Evolutionary conservation across 2,113 vertebrate species (phyloP).

Genomic region (Synodontis membranacea): DNA sequence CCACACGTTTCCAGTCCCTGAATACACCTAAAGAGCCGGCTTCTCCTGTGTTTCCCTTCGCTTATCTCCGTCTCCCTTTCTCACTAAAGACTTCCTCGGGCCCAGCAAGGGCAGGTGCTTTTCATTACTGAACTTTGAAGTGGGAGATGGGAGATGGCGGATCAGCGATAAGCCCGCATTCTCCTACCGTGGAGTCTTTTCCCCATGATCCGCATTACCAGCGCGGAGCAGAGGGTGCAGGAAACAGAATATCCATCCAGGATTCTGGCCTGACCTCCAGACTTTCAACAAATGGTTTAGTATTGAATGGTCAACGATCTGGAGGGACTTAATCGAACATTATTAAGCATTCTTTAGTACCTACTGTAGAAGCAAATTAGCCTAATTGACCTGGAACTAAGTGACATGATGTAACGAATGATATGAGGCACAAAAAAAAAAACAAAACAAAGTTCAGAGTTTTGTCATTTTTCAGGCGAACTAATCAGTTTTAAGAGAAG

Average conservation of each 20-base stretch:
- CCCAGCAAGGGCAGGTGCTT: constrained; percentile 54
- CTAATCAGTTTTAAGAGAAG: not conserved
- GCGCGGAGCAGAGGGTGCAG: not conserved
- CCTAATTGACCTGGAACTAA: not conserved
- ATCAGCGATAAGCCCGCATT: constrained; percentile 54
- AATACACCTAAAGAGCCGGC: constrained; percentile 34
- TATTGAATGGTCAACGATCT: not conserved
- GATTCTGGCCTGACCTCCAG: not conserved
- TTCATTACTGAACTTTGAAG: constrained; percentile 61
- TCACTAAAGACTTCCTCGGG: constrained; percentile 49
- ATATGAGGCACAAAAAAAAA: not conserved
- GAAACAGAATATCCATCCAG: constrained; percentile 17
- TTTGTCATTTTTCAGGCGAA: not conserved
- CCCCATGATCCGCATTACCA: constrained; percentile 46
- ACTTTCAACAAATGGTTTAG: not conserved
- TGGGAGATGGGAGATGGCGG: constrained; percentile 51
- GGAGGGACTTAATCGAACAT: not conserved
- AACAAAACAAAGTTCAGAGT: not conserved
- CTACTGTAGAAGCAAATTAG: not conserved
- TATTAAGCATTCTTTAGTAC: not conserved
- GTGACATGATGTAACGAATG: not conserved
- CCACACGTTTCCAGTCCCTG: constrained; percentile 12
- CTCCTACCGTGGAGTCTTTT: constrained; percentile 38
- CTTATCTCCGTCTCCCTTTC: constrained; percentile 48
- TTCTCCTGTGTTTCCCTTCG: constrained; percentile 38